These are phyloP conservation scores for Acholoe squamosa DNA, from an alignment of 2,888 invertebrate species.

Conservation along the genomic window DNA sequence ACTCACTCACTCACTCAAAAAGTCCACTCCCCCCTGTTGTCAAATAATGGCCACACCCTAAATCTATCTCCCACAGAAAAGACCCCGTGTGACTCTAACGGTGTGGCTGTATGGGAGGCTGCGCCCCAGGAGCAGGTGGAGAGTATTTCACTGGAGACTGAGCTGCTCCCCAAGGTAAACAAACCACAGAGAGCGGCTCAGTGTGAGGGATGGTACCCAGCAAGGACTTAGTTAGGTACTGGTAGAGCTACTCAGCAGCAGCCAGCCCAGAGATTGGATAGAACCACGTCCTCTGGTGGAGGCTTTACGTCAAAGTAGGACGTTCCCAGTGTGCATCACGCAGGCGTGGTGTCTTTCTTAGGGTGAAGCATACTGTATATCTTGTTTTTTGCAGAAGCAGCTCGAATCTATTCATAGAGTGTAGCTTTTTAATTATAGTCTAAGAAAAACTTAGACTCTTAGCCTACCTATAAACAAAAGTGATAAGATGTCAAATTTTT, in stretches of 20 bases:
- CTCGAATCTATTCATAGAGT: no score
- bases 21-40: no score
- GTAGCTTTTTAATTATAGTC: no score
- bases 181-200: background rate
- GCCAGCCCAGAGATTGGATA: background rate
- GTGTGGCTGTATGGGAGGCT: background rate
- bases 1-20: no score
- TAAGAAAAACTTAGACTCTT: no score
- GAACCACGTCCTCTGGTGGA: background rate
- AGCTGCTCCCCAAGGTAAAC: slow-evolving; percentile 8
- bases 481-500: no score
- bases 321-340: background rate
- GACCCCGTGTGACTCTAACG: background rate
- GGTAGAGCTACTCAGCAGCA: background rate
- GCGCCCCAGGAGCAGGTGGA: background rate
- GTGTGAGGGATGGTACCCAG: background rate
- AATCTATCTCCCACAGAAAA: no score
- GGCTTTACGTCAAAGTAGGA: background rate
- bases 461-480: no score
- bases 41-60: no score
- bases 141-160: background rate
- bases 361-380: no score
- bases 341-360: background rate
- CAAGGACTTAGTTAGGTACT: background rate
- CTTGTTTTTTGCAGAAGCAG: no score